A percentile compares a stretch with the other conserved stretches of the same genome.
phyloP scores from a whole-genome alignment of 2,797 vertebrate species.

The Coregonus ussuriensis region DNA sequence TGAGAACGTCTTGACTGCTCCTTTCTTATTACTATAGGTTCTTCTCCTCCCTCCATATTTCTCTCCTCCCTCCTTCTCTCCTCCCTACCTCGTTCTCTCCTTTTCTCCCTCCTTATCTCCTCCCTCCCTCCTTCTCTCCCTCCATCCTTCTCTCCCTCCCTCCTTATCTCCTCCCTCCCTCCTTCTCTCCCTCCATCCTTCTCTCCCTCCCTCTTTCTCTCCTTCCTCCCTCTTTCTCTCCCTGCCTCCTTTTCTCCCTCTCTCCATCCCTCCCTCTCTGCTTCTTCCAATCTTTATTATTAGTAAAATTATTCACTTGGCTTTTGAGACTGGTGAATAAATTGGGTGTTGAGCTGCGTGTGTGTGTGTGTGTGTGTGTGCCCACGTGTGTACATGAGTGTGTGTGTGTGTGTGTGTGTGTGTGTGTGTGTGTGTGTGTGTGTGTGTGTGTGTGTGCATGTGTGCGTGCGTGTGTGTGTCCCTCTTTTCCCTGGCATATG shows the following conservation, averaged over 20 bases:
- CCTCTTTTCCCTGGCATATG: constrained; percentile 44
- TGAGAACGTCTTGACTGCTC: constrained; percentile 49
- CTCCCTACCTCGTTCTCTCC: too few relatives aligned
- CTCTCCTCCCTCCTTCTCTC: constrained; percentile 54
- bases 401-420: constrained; percentile 13
- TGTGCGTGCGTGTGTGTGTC: constrained; percentile 25
- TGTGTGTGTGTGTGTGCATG: background rate
- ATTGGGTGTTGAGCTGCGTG: constrained; percentile 65
- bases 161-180: constrained; percentile 40
- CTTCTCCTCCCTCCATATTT: too few relatives aligned
- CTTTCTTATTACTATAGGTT: constrained; percentile 13
- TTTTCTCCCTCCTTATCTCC: background rate
- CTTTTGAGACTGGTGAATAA: constrained; percentile 62
- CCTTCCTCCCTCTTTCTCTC: constrained; percentile 17
- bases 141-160: constrained; percentile 46
- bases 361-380: constrained; percentile 1
- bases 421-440: constrained; percentile 20
- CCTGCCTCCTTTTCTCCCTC: background rate
- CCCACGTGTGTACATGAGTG: too few relatives aligned
- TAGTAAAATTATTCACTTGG: constrained; percentile 77
- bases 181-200: constrained; percentile 29
- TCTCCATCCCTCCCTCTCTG: constrained; percentile 3
- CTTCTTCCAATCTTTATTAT: constrained; percentile 69
- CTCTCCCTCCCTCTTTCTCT: constrained; percentile 39
- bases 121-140: constrained; percentile 43